A percentile compares a stretch with the other conserved stretches of the same genome.
These are phyloP conservation scores for Papilio elwesi DNA, from an alignment of 2,888 invertebrate species.

Conservation along the genomic window DNA sequence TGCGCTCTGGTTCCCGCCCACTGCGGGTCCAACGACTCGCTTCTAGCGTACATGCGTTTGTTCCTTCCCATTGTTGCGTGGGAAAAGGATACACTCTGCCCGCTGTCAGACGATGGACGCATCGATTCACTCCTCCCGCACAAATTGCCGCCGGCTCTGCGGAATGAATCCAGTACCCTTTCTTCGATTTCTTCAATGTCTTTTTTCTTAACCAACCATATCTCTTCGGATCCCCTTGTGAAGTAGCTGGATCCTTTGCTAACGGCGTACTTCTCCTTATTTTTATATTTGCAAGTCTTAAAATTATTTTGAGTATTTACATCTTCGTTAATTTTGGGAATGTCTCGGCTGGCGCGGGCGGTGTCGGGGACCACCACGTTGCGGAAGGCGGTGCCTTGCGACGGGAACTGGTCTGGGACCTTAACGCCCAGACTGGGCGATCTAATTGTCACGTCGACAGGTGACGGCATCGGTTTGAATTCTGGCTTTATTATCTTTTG, in stretches of 20 bases:
- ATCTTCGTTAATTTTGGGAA: constrained; percentile 62
- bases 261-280: constrained; percentile 72
- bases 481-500: constrained; percentile 78
- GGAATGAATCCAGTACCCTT: constrained; percentile 74
- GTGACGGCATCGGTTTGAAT: constrained; percentile 73
- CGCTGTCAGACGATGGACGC: constrained; percentile 67
- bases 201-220: constrained; percentile 81
- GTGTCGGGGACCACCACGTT: constrained; percentile 74
- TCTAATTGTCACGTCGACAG: constrained; percentile 73
- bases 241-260: constrained; percentile 79
- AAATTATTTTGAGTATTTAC: constrained; percentile 67
- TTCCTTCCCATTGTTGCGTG: constrained; percentile 67
- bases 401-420: constrained; percentile 74
- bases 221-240: constrained; percentile 78
- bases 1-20: constrained; percentile 69
- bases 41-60: constrained; percentile 68
- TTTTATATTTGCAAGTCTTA: constrained; percentile 72
- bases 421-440: constrained; percentile 77
- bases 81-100: constrained; percentile 58
- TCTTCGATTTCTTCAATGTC: constrained; percentile 80
- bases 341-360: constrained; percentile 51
- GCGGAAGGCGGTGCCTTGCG: constrained; percentile 77
- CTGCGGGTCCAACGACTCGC: constrained; percentile 75
- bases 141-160: constrained; percentile 68
- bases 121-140: constrained; percentile 61